Evolutionary conservation across 1,140 invertebrate genomes (phyloP).

Genomic region (Anoplolepis gracilipes): DNA sequence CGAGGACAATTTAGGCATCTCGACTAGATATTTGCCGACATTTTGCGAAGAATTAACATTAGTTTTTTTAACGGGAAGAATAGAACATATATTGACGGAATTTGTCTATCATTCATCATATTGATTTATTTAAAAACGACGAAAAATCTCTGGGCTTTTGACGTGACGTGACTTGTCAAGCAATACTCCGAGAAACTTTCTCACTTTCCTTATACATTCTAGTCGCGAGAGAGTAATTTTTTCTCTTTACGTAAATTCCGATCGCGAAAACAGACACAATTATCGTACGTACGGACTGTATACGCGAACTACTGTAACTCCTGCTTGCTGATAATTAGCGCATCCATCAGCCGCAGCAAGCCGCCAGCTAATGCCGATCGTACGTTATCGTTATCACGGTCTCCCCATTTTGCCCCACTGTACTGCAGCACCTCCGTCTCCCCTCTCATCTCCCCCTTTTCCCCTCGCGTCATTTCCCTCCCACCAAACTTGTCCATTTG

Average conservation of each 20-base stretch:
- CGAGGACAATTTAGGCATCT: constrained; percentile 35
- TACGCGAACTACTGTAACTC: constrained; percentile 83
- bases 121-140: background rate
- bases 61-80: background rate
- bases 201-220: background rate
- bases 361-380: constrained; percentile 86
- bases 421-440: constrained; percentile 63
- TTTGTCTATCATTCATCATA: too few species aligned
- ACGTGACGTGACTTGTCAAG: background rate
- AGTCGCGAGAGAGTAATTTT: constrained; percentile 1
- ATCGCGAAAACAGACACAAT: constrained; percentile 72
- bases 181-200: background rate
- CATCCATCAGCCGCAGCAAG: constrained; percentile 86
- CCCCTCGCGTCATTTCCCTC: constrained; percentile 14
- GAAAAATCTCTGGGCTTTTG: background rate
- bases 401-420: constrained; percentile 78
- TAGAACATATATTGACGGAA: background rate
- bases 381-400: constrained; percentile 86
- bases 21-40: background rate
- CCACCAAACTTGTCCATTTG: constrained; percentile 68
- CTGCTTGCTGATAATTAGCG: constrained; percentile 86
- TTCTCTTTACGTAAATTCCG: constrained; percentile 64
- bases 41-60: background rate
- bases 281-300: constrained; percentile 62
- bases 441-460: constrained; percentile 20